Conservation (phyloP, 2,797 vertebrate species). For the Sebastes flavidus region DNA sequence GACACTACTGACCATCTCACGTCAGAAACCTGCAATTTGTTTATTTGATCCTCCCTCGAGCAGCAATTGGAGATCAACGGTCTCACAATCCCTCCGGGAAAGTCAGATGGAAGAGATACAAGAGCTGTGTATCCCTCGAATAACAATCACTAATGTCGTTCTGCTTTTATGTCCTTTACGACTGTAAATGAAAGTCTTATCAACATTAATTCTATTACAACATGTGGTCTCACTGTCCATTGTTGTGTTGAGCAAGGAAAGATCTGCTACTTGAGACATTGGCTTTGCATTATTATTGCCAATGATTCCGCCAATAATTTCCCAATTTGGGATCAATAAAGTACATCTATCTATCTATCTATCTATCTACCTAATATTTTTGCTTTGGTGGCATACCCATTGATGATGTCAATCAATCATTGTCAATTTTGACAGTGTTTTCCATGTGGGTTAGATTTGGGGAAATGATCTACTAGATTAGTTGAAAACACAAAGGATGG, state of each 20-base stretch:
- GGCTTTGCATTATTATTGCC: not conserved
- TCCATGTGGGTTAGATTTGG: not conserved
- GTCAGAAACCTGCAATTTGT: slow-evolving; percentile 4
- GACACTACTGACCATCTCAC: not conserved
- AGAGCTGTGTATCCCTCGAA: not conserved
- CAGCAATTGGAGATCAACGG: not conserved
- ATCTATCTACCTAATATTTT: not conserved
- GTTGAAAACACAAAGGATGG: not conserved
- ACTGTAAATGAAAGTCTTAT: not conserved
- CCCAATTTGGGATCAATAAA: no score
- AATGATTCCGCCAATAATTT: no score
- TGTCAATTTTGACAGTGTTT: not conserved
- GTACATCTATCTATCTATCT: no score
- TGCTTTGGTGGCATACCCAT: not conserved
- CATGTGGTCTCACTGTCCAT: not conserved
- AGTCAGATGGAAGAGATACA: not conserved
- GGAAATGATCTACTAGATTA: not conserved
- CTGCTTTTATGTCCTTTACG: not conserved
- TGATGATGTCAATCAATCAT: not conserved
- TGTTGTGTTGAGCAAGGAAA: not conserved
- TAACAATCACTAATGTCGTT: not conserved
- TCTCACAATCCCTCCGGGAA: not conserved
- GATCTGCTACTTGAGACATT: not conserved
- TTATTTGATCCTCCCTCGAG: not conserved
- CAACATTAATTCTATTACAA: not conserved